Conservation (phyloP, 30 jellyfish, hydroid and myxozoan species). For the Chrysaora quinquecirrha region DNA sequence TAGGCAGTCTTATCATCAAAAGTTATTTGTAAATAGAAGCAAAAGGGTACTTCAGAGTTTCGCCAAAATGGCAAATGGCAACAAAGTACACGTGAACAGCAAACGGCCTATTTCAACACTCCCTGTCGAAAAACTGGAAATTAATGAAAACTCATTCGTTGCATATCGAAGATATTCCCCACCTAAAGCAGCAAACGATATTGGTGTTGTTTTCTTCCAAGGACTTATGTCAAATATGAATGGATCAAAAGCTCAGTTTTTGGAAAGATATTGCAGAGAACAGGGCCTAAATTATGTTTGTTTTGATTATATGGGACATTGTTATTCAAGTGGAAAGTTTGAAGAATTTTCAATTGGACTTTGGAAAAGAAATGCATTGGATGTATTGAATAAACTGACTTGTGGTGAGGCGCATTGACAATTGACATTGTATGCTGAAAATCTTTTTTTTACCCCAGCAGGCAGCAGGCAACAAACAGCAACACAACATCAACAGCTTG, state of each 20-base stretch:
- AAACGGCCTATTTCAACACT: not conserved
- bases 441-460: too few relatives aligned
- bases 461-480: too few relatives aligned
- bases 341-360: constrained; percentile 58
- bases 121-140: constrained; percentile 17
- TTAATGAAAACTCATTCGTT: constrained; percentile 17
- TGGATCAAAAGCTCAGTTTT: constrained; percentile 62
- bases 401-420: constrained; percentile 33
- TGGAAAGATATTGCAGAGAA: constrained; percentile 56
- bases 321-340: constrained; percentile 65
- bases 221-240: constrained; percentile 74
- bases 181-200: not conserved
- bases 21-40: too few relatives aligned
- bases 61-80: too few relatives aligned
- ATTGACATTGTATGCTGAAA: too few relatives aligned
- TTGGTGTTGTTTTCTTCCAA: constrained; percentile 71
- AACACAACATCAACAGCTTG: too few relatives aligned
- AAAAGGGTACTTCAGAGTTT: too few relatives aligned
- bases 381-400: constrained; percentile 50
- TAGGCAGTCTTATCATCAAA: too few relatives aligned
- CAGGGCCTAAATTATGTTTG: constrained; percentile 41
- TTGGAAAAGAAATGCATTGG: constrained; percentile 71
- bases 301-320: constrained; percentile 82
- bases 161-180: constrained; percentile 58
- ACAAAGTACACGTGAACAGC: too few relatives aligned